A percentile compares a stretch with the other conserved stretches of the same genome.
These are phyloP conservation scores for Pholis gunnellus DNA, from an alignment of 2,113 vertebrate species.

Conservation along the genomic window DNA sequence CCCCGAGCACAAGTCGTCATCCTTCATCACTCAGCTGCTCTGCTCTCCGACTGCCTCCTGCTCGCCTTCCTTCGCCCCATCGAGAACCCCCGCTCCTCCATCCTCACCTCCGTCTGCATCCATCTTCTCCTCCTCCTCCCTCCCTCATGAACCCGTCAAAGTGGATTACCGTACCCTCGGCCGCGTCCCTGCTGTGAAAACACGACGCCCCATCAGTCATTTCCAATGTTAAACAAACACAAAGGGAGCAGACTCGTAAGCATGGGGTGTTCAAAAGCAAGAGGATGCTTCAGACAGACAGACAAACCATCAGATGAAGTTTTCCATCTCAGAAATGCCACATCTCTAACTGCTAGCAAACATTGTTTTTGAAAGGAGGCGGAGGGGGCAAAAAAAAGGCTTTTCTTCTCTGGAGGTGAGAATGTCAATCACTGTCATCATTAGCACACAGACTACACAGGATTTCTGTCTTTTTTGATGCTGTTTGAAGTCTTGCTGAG, in stretches of 20 bases:
- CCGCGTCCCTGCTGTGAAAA: constrained; percentile 29
- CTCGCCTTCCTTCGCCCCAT: constrained; percentile 35
- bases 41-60: constrained; percentile 32
- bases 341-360: constrained; percentile 21
- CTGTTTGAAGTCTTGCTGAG: constrained; percentile 33
- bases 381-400: not conserved
- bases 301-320: constrained; percentile 2
- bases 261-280: constrained; percentile 15
- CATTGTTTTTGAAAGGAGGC: not conserved
- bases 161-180: constrained; percentile 27
- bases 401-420: constrained; percentile 13
- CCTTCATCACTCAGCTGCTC: constrained; percentile 61
- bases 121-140: constrained; percentile 18
- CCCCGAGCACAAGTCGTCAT: constrained; percentile 71
- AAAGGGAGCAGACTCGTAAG: constrained; percentile 29
- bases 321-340: constrained; percentile 40
- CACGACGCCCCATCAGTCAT: constrained; percentile 38
- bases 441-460: constrained; percentile 36
- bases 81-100: constrained; percentile 27
- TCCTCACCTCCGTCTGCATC: constrained; percentile 32
- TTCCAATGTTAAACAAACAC: constrained; percentile 39
- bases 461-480: constrained; percentile 17
- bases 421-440: constrained; percentile 62
- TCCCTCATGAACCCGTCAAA: constrained; percentile 50
- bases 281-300: not conserved